Conservation (phyloP, 2,113 vertebrate genomes). For the Nannospalax galili region DNA sequence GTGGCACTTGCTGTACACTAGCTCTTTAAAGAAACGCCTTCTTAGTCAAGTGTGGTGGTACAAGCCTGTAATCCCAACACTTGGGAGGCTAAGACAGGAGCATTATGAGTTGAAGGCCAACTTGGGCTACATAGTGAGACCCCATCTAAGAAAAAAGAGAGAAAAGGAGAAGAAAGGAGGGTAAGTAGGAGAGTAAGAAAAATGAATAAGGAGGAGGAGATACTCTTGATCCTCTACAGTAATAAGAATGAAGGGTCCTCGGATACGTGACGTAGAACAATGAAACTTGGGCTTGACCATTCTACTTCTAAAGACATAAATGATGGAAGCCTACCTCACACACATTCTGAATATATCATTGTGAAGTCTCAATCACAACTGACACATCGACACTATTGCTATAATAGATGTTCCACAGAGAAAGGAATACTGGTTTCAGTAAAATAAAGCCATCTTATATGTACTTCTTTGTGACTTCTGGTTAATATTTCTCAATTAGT, state of each 20-base stretch:
- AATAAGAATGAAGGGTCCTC: background rate
- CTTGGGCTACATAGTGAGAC: background rate
- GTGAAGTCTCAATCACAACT: background rate
- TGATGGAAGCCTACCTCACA: background rate
- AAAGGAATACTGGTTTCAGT: constrained; percentile 16
- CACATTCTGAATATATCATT: background rate
- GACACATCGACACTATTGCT: background rate
- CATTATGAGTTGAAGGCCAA: too few species aligned
- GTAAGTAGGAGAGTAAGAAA: too few species aligned
- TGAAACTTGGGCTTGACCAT: background rate
- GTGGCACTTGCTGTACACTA: background rate
- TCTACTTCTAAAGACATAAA: constrained; percentile 11
- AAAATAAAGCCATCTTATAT: background rate
- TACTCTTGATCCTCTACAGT: background rate
- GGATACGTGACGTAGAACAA: background rate
- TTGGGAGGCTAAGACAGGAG: background rate
- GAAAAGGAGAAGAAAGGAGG: background rate
- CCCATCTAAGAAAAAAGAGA: background rate
- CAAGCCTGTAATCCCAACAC: background rate
- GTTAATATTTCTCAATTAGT: background rate
- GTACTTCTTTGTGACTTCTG: background rate
- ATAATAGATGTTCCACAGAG: background rate
- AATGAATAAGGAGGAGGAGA: too few species aligned
- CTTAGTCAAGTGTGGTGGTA: background rate
- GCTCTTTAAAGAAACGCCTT: background rate